A percentile compares a stretch with the other conserved stretches of the same genome.
These are phyloP conservation scores for Calidris pygmaea DNA, from an alignment of 2,113 vertebrate genomes.

Conservation along the genomic window DNA sequence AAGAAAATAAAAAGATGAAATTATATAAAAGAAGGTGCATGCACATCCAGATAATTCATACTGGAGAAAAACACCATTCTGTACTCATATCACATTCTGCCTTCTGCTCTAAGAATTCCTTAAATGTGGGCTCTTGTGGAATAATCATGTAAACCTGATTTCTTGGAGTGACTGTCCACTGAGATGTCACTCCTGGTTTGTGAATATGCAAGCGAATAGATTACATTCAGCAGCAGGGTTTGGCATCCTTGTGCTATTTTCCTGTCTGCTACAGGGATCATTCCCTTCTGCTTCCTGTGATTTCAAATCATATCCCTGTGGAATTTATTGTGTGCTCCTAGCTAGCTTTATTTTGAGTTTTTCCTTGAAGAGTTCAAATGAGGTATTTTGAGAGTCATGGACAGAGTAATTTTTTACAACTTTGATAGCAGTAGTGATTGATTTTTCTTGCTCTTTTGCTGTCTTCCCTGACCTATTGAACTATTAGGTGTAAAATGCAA, in stretches of 20 bases:
- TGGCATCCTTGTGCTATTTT: not conserved
- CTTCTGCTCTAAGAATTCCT: not conserved
- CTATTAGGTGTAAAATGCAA: not conserved
- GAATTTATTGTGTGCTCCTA: not conserved
- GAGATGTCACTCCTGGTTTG: not conserved
- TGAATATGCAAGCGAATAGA: not conserved
- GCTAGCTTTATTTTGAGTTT: not conserved
- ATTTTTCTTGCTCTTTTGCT: not conserved
- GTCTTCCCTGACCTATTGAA: not conserved
- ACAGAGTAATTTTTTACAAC: not conserved
- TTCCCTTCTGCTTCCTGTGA: not conserved
- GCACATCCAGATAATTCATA: not conserved
- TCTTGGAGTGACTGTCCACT: rapidly evolving
- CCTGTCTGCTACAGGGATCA: not conserved
- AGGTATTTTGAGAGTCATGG: not conserved
- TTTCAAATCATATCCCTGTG: not conserved
- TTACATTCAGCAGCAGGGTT: not conserved
- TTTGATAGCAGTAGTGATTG: not conserved
- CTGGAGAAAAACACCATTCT: not conserved
- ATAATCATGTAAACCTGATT: not conserved
- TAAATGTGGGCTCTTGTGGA: not conserved
- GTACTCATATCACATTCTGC: not conserved
- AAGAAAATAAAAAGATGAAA: not conserved
- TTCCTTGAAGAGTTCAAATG: not conserved
- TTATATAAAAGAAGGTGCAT: not conserved